Evolutionary conservation across 2,888 invertebrate genomes (phyloP), one percentile per base, ranked within the genome.

Genomic region (Ennomos erosarius): DNA sequence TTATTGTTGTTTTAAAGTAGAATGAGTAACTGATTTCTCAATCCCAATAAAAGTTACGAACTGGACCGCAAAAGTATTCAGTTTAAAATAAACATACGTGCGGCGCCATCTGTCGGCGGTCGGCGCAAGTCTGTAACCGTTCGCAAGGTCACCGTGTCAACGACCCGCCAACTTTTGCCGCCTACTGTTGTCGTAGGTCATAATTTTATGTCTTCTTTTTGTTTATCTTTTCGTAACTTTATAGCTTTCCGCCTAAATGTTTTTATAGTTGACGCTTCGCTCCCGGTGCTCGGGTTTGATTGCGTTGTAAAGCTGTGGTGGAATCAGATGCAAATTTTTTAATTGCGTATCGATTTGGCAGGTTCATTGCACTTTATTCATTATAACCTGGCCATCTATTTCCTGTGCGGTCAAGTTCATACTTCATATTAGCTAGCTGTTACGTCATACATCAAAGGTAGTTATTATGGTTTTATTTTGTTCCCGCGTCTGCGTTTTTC

Each of bases 131-230:
- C 67, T 68, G 64, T 68, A 78, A 79, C 77, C 75, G 76, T 73
- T 76, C 67, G 81, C 91, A 91, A 91, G 90, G 90, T 90, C 90
- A 91, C 85, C 80, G 84, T 86, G 90, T 86, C 91, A 88, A 89
- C 81, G 91, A 90, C 90, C 91, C 85, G 81, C 79, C 90, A 90
- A 92, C 91, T 92, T 91, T 91, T 90, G 89, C 91, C 89, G 90
- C 88, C 86, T 87, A 87, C 86, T 87, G 91, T 92, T 92, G 91
- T 88, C 90, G 91, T 92, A 92, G 91, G 91, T 92, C 91, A 91
- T 91, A 90, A 92, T 91, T 92, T 92, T 90, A 92, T 91, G 90
- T 88, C 88, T 90, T 90, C 91, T 90, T 92, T 91, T 90, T 90
- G 91, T 92, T 91, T 92, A 91, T 91, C 90, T 90, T 92, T 91